phyloP scores from a whole-genome alignment of 2,797 vertebrate genomes.

The Pagetopsis macropterus region DNA sequence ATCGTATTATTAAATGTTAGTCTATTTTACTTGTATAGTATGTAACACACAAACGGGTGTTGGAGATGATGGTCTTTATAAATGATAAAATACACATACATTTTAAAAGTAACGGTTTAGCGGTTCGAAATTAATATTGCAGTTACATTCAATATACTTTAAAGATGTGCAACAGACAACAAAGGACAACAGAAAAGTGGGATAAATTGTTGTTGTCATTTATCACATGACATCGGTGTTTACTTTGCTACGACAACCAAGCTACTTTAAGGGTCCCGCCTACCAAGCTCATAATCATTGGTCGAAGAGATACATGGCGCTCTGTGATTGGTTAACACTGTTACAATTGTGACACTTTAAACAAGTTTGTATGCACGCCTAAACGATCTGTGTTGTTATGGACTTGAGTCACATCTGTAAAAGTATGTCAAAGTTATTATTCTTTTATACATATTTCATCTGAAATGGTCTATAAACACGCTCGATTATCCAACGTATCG shows the following conservation, averaged over 20 bases:
- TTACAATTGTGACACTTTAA: slow-evolving; percentile 43
- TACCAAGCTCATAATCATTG: slow-evolving; percentile 38
- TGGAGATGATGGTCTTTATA: not conserved
- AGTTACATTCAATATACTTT: not conserved
- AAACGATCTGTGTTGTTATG: slow-evolving; percentile 59
- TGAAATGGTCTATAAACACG: not conserved
- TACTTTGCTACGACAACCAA: slow-evolving; percentile 59
- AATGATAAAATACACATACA: not conserved
- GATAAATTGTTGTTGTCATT: not conserved
- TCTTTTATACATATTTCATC: slow-evolving; percentile 16
- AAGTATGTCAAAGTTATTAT: slow-evolving; percentile 74
- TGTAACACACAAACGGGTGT: not conserved
- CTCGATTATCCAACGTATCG: not conserved
- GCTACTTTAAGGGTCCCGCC: slow-evolving; percentile 37
- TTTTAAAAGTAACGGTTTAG: not conserved
- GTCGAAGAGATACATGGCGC: not conserved
- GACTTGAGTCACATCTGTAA: slow-evolving; percentile 52
- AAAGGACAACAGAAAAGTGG: slow-evolving; percentile 10
- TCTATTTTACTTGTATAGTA: no score
- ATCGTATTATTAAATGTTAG: no score
- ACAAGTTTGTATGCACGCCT: slow-evolving; percentile 44
- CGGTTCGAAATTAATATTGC: not conserved
- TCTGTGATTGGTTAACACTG: slow-evolving; percentile 30
- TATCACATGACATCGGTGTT: slow-evolving; percentile 77
- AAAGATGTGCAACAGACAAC: not conserved